These are phyloP conservation scores for Butorides virescens DNA, from an alignment of 2,113 vertebrate genomes.

Conservation along the genomic window DNA sequence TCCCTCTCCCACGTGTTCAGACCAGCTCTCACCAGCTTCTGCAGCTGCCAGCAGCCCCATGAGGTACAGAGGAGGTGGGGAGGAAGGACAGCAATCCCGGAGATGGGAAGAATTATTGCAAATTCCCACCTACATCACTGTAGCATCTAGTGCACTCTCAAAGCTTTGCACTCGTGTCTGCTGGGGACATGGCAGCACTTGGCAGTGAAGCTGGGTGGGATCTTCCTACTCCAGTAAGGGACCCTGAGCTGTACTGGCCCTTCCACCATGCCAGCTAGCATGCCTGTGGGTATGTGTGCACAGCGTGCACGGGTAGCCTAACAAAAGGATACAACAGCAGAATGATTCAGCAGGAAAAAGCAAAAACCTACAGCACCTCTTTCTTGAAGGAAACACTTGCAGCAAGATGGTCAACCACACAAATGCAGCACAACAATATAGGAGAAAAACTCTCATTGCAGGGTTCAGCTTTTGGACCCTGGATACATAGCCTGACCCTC, in stretches of 20 bases:
- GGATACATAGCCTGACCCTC: not conserved
- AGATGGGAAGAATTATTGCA: not conserved
- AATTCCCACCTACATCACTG: not conserved
- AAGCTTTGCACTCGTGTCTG: rapidly evolving
- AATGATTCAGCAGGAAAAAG: not conserved
- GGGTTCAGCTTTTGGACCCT: not conserved
- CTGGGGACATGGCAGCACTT: not conserved
- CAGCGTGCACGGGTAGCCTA: rapidly evolving
- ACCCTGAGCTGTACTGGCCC: not conserved
- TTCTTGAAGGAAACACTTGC: not conserved
- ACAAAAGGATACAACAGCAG: rapidly evolving
- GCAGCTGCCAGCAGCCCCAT: not conserved
- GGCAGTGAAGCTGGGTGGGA: not conserved
- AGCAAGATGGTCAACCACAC: rapidly evolving
- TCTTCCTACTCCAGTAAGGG: not conserved
- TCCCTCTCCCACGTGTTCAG: not conserved
- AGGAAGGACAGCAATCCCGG: not conserved
- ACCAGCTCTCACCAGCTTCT: not conserved
- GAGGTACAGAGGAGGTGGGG: not conserved
- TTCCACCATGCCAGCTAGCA: not conserved
- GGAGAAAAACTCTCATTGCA: not conserved
- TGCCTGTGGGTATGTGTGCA: rapidly evolving
- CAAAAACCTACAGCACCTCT: not conserved
- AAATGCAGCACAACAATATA: not conserved
- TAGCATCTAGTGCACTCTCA: rapidly evolving